Evolutionary conservation across 2,113 vertebrate genomes (phyloP), one percentile per base, ranked within the genome.

Genomic region (Scopus umbretta): DNA sequence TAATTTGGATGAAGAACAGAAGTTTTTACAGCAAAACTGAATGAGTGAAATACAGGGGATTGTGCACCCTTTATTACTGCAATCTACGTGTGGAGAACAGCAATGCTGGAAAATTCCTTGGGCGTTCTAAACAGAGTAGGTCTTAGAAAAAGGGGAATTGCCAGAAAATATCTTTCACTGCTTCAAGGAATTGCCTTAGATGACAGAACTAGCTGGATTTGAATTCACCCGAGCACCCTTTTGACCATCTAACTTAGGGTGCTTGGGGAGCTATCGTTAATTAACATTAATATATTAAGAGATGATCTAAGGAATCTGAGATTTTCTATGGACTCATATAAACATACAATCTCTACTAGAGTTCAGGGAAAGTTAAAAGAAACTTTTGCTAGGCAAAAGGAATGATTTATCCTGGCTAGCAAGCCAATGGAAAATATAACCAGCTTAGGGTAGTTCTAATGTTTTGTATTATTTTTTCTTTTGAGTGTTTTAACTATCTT

Each of bases 341-440:
- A 79, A 92, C 68, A 88, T 85, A 38, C 8, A 72, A 72, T 91
- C 82, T 84, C 72, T 80, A 4, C 6, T 13, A 49, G 68, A 91
- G 56, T 87, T 91, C 92, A 94, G 62, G 26, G 43, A 89, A 92
- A 92, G 78, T 79, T 75, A 91, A 91, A 90, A 90, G 85, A 86
- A 92, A 68, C 42, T 72, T 93, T 71, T 92, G 32, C 83, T 91
- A 22, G 9, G 76, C 73, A 92, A 85, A 79, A 82, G 70, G 80
- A 89, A 91, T 91, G 76, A 87, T 94, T 95, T 94, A 88, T 87
- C 70, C 85, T 94, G 91, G 76, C 58, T 79, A 89, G 76, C 6
- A 95, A 87, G 40, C 61, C 58, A 87, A 61, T 65, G 94, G 86
- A 95, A 96, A 95, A 89, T 87, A 56, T 58, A 92, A 80, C 40